Evolutionary conservation across 2,113 vertebrate genomes (phyloP).

Genomic region (Nycticorax nycticorax): DNA sequence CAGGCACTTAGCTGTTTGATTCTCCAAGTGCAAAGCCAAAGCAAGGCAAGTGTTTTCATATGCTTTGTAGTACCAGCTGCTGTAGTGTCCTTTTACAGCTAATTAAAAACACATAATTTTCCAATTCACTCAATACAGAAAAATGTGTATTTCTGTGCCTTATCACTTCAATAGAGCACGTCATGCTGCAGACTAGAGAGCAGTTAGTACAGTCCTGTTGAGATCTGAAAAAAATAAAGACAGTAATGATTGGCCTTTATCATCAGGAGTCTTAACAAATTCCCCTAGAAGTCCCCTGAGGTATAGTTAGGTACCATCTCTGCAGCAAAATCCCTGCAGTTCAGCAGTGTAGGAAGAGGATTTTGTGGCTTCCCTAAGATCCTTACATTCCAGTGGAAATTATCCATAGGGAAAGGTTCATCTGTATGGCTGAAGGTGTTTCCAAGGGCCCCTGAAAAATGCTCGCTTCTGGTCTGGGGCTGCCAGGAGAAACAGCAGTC

Average conservation of each 20-base stretch:
- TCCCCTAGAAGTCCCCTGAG: not conserved
- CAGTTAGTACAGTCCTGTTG: not conserved
- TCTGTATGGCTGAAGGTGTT: not conserved
- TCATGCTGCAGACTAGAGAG: not conserved
- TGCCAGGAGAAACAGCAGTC: not conserved
- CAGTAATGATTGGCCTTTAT: not conserved
- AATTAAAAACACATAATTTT: slow-evolving; percentile 44
- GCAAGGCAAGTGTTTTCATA: slow-evolving; percentile 1
- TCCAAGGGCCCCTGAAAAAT: not conserved
- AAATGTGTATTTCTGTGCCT: not conserved
- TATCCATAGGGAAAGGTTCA: not conserved
- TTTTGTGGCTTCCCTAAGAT: not conserved
- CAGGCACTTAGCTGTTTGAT: not conserved
- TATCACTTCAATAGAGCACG: not conserved
- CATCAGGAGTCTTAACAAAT: not conserved
- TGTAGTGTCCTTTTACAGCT: not conserved
- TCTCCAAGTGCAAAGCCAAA: slow-evolving; percentile 5
- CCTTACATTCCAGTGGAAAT: not conserved
- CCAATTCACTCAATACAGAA: not conserved
- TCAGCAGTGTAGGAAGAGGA: not conserved
- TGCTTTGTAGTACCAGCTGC: slow-evolving; percentile 1
- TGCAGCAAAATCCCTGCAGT: not conserved
- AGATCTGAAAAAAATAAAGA: not conserved
- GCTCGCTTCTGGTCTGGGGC: not conserved
- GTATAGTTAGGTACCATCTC: not conserved